Base-by-base conservation (phyloP, 2,797 vertebrate species). In the Pseudomugil tenellus region DNA sequence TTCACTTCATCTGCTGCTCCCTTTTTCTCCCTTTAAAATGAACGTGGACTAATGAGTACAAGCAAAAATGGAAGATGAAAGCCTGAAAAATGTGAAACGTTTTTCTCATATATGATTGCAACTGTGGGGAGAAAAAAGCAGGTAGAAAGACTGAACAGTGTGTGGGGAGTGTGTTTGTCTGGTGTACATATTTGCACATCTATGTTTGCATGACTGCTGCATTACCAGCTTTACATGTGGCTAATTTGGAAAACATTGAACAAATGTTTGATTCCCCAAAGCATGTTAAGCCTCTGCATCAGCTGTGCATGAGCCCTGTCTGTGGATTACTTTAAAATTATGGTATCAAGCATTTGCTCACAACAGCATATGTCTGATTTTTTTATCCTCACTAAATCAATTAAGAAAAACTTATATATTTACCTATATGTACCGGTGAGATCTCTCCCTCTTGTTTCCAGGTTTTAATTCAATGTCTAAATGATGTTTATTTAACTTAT, bases 11-110 rank as follows among this genome's bases (percentile, higher is more conserved):
- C 49, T 59, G 7, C 41, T 7, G 8, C 52, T 61, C 41, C 54
- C 31, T 46, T 34, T 79, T 61, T 64, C 67, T 62, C 55, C 54
- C 56, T 43, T 72, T 70, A 41, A 69, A 70, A 61, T 25, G 12
- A 72, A 66, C 69, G 82, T 70, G 65, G 63, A 80, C 77, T 89
- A 93, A 92, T 88, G 81, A 91, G 84, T 63, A 34, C 60, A 64
- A 12, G 61, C 56, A 56, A 67, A 81, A 86, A 77, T 41, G 55
- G 59, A 48, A 41, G 56, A 71, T 49, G 21, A 76, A 81, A 72
- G 65, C 21, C 63, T 75, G 6, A 64, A 58, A 76, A 41, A 65
- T 29, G 28, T 63, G 70, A 56, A 53, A 60, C 62, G 54, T 70
- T 12, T 55, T 35, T 59, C 63, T 70, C 3, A 48, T 63, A 19